phyloP scores from a whole-genome alignment of 2,797 vertebrate genomes.

The Telmatherina bonti region DNA sequence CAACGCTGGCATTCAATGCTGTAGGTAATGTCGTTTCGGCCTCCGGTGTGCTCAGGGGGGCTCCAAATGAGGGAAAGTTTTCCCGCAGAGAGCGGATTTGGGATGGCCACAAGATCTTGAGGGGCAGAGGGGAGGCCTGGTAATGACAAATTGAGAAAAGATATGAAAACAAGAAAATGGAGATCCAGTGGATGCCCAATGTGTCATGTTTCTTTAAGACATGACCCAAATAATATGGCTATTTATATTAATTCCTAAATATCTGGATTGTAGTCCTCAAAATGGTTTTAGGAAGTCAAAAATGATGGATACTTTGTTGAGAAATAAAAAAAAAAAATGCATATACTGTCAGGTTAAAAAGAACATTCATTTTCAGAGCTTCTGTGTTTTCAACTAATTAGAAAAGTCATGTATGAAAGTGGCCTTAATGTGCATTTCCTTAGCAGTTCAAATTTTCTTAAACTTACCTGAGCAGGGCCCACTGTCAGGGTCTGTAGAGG shows the following conservation, averaged over 20 bases:
- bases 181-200: constrained; percentile 1
- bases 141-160: not conserved
- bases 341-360: constrained; percentile 3
- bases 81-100: constrained; percentile 80
- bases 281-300: not conserved
- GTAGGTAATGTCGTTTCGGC: constrained; percentile 89
- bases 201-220: not conserved
- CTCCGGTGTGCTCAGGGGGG: constrained; percentile 86
- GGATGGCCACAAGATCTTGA: constrained; percentile 75
- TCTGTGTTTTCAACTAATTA: not conserved
- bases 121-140: constrained; percentile 92
- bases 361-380: not conserved
- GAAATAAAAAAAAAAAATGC: not conserved
- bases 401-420: not conserved
- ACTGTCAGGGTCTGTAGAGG: constrained; percentile 72
- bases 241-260: not conserved
- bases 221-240: not conserved
- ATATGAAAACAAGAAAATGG: not conserved
- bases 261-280: not conserved
- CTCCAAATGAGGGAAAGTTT: constrained; percentile 90
- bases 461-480: constrained; percentile 86
- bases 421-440: not conserved
- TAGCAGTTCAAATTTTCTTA: not conserved
- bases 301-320: not conserved
- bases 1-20: constrained; percentile 89